These are phyloP conservation scores for Lasaia peninsularis DNA, from an alignment of 1,140 invertebrate species.

Conservation along the genomic window DNA sequence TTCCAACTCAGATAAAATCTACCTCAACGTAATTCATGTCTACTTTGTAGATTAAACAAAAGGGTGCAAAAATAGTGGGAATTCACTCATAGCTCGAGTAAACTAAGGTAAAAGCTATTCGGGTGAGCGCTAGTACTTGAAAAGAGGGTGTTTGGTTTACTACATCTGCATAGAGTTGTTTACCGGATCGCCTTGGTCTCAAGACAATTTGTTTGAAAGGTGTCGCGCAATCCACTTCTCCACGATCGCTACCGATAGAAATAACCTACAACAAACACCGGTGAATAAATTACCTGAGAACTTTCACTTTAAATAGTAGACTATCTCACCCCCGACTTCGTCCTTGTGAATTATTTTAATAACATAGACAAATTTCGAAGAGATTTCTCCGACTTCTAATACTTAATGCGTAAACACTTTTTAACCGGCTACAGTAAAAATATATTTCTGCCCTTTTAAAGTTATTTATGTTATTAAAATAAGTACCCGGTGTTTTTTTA, in stretches of 20 bases:
- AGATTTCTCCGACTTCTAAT: too few relatives aligned
- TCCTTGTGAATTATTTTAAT: too few relatives aligned
- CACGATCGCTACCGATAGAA: conserved; percentile 46
- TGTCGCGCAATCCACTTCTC: conserved; percentile 70
- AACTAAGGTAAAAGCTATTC: conserved; percentile 51
- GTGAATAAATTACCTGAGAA: conserved; percentile 58
- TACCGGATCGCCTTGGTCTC: conserved; percentile 58
- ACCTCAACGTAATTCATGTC: conserved; percentile 41
- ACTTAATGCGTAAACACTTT: too few relatives aligned
- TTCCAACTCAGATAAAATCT: conserved; percentile 25
- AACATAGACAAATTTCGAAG: too few relatives aligned
- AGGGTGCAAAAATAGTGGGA: conserved; percentile 39
- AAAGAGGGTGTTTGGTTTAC: conserved; percentile 53
- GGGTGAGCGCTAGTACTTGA: conserved; percentile 41
- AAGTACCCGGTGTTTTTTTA: too few relatives aligned
- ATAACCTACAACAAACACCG: conserved; percentile 42
- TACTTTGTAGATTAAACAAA: conserved; percentile 55
- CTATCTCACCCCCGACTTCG: too few relatives aligned
- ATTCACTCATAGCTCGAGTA: conserved; percentile 40
- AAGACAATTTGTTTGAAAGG: conserved; percentile 75
- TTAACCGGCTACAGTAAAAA: too few relatives aligned
- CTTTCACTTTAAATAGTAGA: conserved; percentile 43
- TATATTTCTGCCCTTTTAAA: too few relatives aligned
- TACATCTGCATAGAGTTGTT: conserved; percentile 58
- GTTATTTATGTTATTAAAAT: too few relatives aligned